Conservation (phyloP, 2,797 vertebrate genomes). For the Myotis myotis region DNA sequence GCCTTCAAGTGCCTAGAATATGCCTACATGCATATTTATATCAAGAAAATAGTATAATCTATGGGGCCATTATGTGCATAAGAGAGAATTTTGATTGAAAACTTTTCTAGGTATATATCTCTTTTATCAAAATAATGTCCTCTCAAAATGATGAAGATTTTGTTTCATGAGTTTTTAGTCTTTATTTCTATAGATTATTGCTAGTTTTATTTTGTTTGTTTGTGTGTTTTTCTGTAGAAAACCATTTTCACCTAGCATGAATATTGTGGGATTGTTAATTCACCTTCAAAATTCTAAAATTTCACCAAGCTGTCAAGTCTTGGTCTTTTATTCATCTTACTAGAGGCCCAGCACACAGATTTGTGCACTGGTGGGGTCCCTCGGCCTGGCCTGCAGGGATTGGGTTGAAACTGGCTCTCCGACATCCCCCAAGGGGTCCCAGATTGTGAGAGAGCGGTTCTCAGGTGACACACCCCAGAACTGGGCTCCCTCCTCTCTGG, state of each 20-base stretch:
- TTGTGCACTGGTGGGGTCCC: no score
- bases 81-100: no score
- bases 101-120: no score
- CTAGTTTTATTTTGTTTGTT: background rate
- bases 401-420: no score
- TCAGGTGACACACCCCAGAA: no score
- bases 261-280: background rate
- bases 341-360: no score
- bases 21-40: background rate
- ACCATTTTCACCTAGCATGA: background rate
- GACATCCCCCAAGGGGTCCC: no score
- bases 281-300: background rate
- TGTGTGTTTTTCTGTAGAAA: background rate
- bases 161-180: background rate
- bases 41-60: background rate
- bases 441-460: no score
- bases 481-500: no score
- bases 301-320: background rate
- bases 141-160: background rate
- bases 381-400: no score
- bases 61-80: background rate
- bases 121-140: no score
- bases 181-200: background rate
- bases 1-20: background rate
- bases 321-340: background rate